A percentile compares a stretch with the other conserved stretches of the same genome.
Conservation (phyloP, 2,113 vertebrate genomes). For the Tragelaphus buxtoni region DNA sequence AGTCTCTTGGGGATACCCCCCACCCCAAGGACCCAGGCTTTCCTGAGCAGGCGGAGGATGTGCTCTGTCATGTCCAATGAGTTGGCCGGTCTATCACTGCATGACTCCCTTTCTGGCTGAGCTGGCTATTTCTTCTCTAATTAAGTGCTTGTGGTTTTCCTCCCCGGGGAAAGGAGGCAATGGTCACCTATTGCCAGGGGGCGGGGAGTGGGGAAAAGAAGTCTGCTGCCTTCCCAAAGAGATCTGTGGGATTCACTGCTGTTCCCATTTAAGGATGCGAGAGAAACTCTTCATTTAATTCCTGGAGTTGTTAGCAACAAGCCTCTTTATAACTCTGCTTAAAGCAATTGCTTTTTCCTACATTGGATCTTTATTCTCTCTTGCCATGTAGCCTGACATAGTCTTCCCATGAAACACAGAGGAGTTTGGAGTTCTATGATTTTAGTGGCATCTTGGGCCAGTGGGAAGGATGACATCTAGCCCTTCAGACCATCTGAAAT, state of each 20-base stretch:
- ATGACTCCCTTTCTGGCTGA: conserved; percentile 30
- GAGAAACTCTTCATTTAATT: conserved; percentile 67
- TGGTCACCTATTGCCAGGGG: conserved; percentile 89
- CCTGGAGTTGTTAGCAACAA: conserved; percentile 74
- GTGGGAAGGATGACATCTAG: not conserved
- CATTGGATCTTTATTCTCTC: not conserved
- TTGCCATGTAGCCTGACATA: not conserved
- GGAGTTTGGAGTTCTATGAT: not conserved
- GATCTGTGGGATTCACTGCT: conserved; percentile 4
- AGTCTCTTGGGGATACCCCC: not conserved
- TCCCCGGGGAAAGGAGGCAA: conserved; percentile 84
- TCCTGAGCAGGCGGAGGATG: not conserved
- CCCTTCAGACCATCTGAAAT: not conserved
- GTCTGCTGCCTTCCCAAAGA: conserved; percentile 54
- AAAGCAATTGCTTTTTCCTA: not conserved
- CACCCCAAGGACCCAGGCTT: not conserved
- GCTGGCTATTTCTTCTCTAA: conserved; percentile 44
- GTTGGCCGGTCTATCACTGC: not conserved
- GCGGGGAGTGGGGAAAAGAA: conserved; percentile 65
- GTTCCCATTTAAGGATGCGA: conserved; percentile 47
- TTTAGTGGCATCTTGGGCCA: not conserved
- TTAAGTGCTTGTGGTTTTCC: conserved; percentile 44
- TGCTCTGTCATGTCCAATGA: conserved; percentile 22
- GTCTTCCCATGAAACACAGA: not conserved
- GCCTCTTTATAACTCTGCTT: conserved; percentile 60